A percentile compares a stretch with the other conserved stretches of the same genome.
These are phyloP conservation scores for Pseudochirops cupreus DNA, from an alignment of 2,797 vertebrate genomes.

Conservation along the genomic window DNA sequence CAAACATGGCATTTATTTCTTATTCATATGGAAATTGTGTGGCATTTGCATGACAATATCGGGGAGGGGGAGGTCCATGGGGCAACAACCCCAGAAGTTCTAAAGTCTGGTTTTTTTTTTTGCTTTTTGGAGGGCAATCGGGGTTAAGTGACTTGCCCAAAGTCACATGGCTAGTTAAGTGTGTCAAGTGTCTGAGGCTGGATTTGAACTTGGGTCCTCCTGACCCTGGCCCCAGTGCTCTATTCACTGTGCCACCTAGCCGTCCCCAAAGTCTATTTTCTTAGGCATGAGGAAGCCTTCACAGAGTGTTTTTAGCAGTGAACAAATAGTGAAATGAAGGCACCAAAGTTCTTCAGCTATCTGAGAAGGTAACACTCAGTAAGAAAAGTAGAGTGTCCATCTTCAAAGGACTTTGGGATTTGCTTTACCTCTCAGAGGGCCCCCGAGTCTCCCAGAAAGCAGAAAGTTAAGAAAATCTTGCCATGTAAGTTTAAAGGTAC, in stretches of 20 bases:
- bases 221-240: too few relatives aligned
- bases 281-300: conserved; percentile 70
- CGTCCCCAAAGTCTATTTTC: conserved; percentile 52
- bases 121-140: too few relatives aligned
- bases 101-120: too few relatives aligned
- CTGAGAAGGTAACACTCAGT: conserved; percentile 46
- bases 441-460: conserved; percentile 19
- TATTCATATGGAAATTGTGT: not conserved
- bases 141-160: too few relatives aligned
- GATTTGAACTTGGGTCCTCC: too few relatives aligned
- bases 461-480: not conserved
- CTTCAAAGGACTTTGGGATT: conserved; percentile 55
- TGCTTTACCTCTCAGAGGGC: conserved; percentile 43
- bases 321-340: conserved; percentile 63
- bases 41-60: not conserved
- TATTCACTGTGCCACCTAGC: too few relatives aligned
- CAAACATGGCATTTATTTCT: conserved; percentile 13
- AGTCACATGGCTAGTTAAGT: too few relatives aligned
- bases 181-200: too few relatives aligned
- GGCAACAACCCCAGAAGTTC: conserved; percentile 9
- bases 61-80: not conserved
- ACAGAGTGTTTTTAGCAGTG: conserved; percentile 71
- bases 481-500: not conserved
- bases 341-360: conserved; percentile 66
- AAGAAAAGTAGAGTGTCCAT: conserved; percentile 34